These are phyloP conservation scores for Hirtodrosophila histrioides DNA, from an alignment of 2,888 invertebrate genomes.

Conservation along the genomic window DNA sequence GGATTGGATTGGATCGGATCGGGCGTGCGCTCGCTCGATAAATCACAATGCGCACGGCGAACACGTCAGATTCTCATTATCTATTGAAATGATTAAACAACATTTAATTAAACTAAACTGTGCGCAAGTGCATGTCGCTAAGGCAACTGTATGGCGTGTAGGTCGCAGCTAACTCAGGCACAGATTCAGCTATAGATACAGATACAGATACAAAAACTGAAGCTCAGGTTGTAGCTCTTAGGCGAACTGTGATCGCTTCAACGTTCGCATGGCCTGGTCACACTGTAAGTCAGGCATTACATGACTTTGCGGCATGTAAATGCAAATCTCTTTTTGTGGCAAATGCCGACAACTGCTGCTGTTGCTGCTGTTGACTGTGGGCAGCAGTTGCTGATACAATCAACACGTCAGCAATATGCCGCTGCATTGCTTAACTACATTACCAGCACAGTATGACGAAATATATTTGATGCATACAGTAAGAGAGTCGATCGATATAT, in stretches of 20 bases:
- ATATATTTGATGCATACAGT: background rate
- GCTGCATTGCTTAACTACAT: slow-evolving; percentile 32
- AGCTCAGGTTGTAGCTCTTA: slow-evolving; percentile 15
- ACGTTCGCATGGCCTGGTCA: slow-evolving; percentile 40
- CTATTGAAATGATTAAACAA: slow-evolving; percentile 72
- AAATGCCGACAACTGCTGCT: slow-evolving; percentile 42
- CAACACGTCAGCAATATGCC: slow-evolving; percentile 21
- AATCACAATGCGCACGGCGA: slow-evolving; percentile 54
- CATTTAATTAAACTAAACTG: slow-evolving; percentile 75
- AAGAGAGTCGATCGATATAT: no score
- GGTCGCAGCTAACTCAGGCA: slow-evolving; percentile 28
- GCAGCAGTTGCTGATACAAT: slow-evolving; percentile 32
- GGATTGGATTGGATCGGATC: slow-evolving; percentile 18
- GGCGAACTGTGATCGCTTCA: slow-evolving; percentile 14
- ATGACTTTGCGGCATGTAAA: slow-evolving; percentile 68
- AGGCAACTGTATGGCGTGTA: slow-evolving; percentile 30
- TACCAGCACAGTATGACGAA: slow-evolving; percentile 3
- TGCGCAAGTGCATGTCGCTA: slow-evolving; percentile 22
- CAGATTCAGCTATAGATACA: slow-evolving; percentile 21
- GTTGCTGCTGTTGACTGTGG: slow-evolving; percentile 26
- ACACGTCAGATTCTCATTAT: slow-evolving; percentile 66
- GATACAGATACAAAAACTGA: background rate
- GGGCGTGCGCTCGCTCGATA: slow-evolving; percentile 58
- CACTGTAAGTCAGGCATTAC: slow-evolving; percentile 55
- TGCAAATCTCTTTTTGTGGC: slow-evolving; percentile 58